Base-by-base conservation (phyloP, 2,888 invertebrate species). In the Protula sp. region DNA sequence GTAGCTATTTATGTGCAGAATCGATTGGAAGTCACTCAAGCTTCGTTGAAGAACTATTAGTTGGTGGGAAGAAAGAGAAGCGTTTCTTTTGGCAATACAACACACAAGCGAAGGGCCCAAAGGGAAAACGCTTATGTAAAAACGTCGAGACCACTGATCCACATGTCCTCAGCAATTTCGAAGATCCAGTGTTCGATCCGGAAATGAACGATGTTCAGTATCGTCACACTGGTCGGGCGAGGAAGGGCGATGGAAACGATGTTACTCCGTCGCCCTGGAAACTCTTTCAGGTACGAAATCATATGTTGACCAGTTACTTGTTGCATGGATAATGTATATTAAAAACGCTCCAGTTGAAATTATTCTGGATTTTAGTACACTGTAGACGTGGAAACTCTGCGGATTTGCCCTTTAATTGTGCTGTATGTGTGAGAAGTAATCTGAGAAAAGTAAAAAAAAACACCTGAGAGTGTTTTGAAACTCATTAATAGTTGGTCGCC, bases 201-300 rank as follows among this genome's bases (percentile, higher is more conserved):
- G 61, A 59, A 27, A 38, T 52, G 50, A 30, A 56, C 38, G 24
- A 61, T 31, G 28, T 45, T 26, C 24, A 55, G 26, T 59, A 54
- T 50, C 47, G 48, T 19, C 59, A 59, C 55, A 56, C 26, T 24
- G 59, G 59, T 19, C 78, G 79, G 92, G 94, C 72, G 89, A 92
- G 97, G 62, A 92, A 94, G 82, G 97, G 97, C 2, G 97, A 98
- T 82, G 97, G 97, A 30, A 98, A 98, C 80, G 95, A 97, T 82
- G 85, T 97, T 67, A 94, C 94, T 1, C 95, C 97, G 1, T 95
- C 94, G 83, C 92, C 97, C 29, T 86, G 89, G 61, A 97, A 97
- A 83, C 82, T 98, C 54, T 89, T 88, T 79, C 86, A 86, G 67
- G n/a, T n/a, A n/a, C n/a, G n/a, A n/a, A n/a, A n/a, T n/a, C n/a